A percentile compares a stretch with the other conserved stretches of the same genome.
These are phyloP conservation scores for Lineus longissimus DNA, from an alignment of 1,140 invertebrate species.

Conservation along the genomic window DNA sequence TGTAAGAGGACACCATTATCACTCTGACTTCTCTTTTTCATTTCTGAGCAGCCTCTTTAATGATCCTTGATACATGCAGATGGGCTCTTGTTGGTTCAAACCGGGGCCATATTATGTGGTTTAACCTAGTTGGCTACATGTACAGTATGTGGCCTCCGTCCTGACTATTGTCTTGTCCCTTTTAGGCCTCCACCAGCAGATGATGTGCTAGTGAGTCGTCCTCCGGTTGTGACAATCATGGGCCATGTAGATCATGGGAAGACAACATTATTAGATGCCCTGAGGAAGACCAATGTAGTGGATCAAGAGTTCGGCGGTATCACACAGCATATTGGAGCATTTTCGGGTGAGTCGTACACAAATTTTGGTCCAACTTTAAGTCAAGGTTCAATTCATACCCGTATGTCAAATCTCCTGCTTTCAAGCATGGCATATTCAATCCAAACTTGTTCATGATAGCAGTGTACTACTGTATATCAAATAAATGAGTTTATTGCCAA, in stretches of 20 bases:
- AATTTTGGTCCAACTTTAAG: not conserved
- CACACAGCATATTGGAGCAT: constrained; percentile 99
- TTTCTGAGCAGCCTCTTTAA: too few relatives aligned
- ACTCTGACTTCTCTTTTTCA: not conserved
- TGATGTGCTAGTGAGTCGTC: constrained; percentile 63
- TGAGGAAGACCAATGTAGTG: constrained; percentile 82
- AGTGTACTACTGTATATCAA: too few relatives aligned
- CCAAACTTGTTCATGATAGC: too few relatives aligned
- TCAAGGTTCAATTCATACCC: constrained; percentile 4
- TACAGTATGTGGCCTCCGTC: not conserved
- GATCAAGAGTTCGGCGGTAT: constrained; percentile 97
- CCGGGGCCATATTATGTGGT: too few relatives aligned
- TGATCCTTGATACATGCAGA: too few relatives aligned
- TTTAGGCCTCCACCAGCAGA: constrained; percentile 62
- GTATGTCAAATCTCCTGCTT: too few relatives aligned
- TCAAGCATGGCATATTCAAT: too few relatives aligned
- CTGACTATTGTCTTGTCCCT: not conserved
- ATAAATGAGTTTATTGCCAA: too few relatives aligned
- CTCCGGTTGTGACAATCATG: constrained; percentile 96
- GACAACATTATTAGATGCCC: constrained; percentile 89
- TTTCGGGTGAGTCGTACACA: constrained; percentile 62
- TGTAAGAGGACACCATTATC: not conserved
- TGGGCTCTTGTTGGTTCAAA: too few relatives aligned
- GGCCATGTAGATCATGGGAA: constrained; percentile 99
- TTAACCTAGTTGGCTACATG: too few relatives aligned